Evolutionary conservation across 2,888 invertebrate species (phyloP).

Genomic region (Latrodectus elegans): DNA sequence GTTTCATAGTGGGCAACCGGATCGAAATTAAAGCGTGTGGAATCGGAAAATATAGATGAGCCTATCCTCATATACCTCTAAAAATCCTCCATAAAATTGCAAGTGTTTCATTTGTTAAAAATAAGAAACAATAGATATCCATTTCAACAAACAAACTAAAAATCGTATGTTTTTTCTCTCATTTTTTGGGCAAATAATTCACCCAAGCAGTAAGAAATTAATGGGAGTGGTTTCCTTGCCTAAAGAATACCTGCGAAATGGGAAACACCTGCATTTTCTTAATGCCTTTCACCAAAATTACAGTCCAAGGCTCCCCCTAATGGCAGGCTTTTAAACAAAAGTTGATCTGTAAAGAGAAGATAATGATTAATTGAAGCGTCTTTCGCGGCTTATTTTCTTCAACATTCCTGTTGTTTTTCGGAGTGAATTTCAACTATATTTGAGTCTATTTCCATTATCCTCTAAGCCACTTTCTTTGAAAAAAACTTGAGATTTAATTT

Average conservation of each 20-base stretch:
- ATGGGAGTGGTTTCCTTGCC: not conserved
- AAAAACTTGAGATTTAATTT: no score
- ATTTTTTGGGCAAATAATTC: not conserved
- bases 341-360: conserved; percentile 1
- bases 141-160: not conserved
- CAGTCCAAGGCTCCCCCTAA: conserved; percentile 24
- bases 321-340: conserved; percentile 45
- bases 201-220: not conserved
- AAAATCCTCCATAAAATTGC: no score
- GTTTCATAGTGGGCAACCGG: no score
- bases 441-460: not conserved
- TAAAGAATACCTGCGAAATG: not conserved
- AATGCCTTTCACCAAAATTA: conserved; percentile 50
- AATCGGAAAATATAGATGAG: no score
- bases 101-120: not conserved
- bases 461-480: no score
- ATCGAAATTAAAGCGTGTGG: no score
- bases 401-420: not conserved
- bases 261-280: conserved; percentile 28
- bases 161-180: not conserved
- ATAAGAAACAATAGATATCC: not conserved
- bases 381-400: conserved; percentile 11
- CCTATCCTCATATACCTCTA: no score
- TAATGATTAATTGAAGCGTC: conserved; percentile 14
- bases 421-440: not conserved